Conservation (phyloP, 2,888 invertebrate species). For the Polydrusus cervinus region DNA sequence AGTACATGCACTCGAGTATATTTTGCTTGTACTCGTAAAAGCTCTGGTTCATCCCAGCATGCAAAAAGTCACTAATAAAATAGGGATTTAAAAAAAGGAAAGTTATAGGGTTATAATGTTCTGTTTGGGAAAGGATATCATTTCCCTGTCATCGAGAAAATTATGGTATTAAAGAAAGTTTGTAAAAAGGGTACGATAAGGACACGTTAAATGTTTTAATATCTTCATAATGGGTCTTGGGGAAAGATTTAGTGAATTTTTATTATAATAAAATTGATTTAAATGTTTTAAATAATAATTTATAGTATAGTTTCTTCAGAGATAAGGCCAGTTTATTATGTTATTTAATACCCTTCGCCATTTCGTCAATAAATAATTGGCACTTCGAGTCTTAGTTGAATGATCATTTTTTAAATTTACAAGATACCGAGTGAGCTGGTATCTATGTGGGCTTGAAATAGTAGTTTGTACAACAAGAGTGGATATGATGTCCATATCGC, state of each 20-base stretch:
- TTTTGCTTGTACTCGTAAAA: too few species aligned
- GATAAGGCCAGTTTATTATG: neutral
- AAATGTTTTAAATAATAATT: neutral
- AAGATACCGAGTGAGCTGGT: too few species aligned
- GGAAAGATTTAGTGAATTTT: slow-evolving; percentile 24
- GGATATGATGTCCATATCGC: too few species aligned
- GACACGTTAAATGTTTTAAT: slow-evolving; percentile 45
- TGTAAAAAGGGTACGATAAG: slow-evolving; percentile 44
- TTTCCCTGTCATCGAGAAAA: slow-evolving; percentile 48
- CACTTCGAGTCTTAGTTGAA: too few species aligned
- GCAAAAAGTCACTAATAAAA: slow-evolving; percentile 48
- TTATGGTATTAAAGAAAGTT: slow-evolving; percentile 45
- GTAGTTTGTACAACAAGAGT: too few species aligned
- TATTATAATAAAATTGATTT: slow-evolving; percentile 24
- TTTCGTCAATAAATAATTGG: neutral
- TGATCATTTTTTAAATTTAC: too few species aligned
- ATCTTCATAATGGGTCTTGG: slow-evolving; percentile 24
- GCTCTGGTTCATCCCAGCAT: neutral
- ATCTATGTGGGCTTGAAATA: too few species aligned
- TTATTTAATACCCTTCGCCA: neutral
- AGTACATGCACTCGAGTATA: too few species aligned
- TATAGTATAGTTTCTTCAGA: neutral
- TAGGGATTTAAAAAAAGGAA: slow-evolving; percentile 44
- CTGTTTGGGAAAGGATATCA: slow-evolving; percentile 47
- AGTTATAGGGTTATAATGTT: slow-evolving; percentile 49